phyloP scores from a whole-genome alignment of 2,888 invertebrate genomes.

The Zonitis immaculata region DNA sequence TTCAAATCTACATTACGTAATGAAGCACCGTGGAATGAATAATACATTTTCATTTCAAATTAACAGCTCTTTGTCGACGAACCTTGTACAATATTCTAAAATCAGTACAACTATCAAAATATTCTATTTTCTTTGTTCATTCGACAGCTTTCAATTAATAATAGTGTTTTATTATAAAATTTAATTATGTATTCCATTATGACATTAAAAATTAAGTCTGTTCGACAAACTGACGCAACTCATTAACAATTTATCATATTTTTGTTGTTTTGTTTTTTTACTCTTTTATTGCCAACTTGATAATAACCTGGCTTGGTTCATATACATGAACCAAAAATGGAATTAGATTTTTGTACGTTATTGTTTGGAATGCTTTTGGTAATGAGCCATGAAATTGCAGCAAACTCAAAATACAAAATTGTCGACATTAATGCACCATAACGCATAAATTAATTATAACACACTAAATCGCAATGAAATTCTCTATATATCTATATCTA shows the following conservation, averaged over 20 bases:
- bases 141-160: too few species aligned
- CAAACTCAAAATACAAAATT: slow-evolving; percentile 6
- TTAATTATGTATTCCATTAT: too few species aligned
- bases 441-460: slow-evolving; percentile 22
- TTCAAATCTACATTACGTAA: slow-evolving; percentile 16
- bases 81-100: too few species aligned
- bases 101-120: too few species aligned
- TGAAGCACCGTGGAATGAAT: background rate
- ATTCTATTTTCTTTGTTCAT: background rate
- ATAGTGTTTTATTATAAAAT: too few species aligned
- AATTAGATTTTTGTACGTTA: background rate
- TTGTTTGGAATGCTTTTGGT: background rate
- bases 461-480: slow-evolving; percentile 21
- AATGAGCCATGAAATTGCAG: slow-evolving; percentile 9
- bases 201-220: too few species aligned
- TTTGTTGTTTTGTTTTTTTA: too few species aligned
- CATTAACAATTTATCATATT: background rate
- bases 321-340: background rate
- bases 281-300: background rate
- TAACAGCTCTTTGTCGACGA: too few species aligned
- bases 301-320: background rate
- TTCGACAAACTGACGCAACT: background rate
- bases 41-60: too few species aligned
- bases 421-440: slow-evolving; percentile 12
- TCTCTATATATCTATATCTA: slow-evolving; percentile 10